Conservation (phyloP, 2,113 vertebrate genomes). For the Microcebus ravelobensis region DNA sequence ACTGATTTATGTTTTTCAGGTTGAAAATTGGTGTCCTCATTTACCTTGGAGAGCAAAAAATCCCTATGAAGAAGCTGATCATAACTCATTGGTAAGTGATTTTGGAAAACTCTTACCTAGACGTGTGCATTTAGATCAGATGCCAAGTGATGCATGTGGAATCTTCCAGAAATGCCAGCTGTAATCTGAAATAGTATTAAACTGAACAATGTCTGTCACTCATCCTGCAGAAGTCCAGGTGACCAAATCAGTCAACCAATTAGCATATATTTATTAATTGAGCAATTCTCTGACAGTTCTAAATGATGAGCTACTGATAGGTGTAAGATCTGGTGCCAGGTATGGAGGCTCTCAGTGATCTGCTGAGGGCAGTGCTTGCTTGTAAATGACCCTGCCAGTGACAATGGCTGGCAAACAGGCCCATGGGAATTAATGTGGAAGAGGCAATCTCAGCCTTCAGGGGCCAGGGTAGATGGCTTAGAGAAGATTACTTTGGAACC, state of each 20-base stretch:
- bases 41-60: conserved; percentile 96
- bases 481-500: background rate
- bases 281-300: background rate
- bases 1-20: conserved; percentile 85
- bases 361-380: background rate
- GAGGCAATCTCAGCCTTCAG: background rate
- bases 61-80: conserved; percentile 91
- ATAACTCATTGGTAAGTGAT: conserved; percentile 89
- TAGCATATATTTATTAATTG: background rate
- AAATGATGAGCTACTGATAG: background rate
- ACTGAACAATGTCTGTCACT: background rate
- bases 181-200: background rate
- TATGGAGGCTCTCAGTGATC: background rate
- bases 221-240: background rate
- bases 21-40: conserved; percentile 99
- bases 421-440: background rate
- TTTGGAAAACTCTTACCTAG: background rate
- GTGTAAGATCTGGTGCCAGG: background rate
- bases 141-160: background rate
- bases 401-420: background rate
- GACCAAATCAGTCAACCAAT: background rate
- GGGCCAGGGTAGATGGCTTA: background rate
- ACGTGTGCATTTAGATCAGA: background rate
- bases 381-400: background rate
- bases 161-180: background rate